Conservation (phyloP, 2,797 vertebrate genomes). For the Trachurus trachurus region DNA sequence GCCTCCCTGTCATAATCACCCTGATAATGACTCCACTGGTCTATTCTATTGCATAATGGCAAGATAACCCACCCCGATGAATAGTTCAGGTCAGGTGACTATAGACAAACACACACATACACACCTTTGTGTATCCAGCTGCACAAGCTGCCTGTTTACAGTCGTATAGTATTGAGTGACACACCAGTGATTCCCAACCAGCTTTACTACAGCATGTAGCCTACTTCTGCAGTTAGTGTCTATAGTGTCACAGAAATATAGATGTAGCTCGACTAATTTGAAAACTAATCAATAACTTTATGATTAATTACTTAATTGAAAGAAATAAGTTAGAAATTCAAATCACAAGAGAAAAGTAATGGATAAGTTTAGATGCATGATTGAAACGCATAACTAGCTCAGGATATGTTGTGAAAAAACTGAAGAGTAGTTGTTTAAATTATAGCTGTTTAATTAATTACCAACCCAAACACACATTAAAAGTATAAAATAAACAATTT, state of each 20-base stretch:
- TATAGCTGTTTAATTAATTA: too few relatives aligned
- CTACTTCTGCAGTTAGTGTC: too few relatives aligned
- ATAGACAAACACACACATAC: not conserved
- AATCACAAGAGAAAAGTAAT: too few relatives aligned
- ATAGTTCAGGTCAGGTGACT: constrained; percentile 5
- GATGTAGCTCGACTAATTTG: too few relatives aligned
- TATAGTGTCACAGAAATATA: too few relatives aligned
- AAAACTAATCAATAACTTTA: too few relatives aligned
- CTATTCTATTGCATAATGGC: constrained; percentile 16
- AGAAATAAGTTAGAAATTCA: too few relatives aligned
- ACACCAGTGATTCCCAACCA: not conserved
- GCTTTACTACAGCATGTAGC: too few relatives aligned
- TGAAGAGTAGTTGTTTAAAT: too few relatives aligned
- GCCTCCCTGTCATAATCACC: constrained; percentile 35
- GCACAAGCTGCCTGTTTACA: not conserved
- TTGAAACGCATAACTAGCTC: not conserved
- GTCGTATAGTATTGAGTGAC: not conserved
- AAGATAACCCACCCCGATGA: constrained; percentile 23
- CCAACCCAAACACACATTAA: too few relatives aligned
- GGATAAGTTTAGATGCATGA: not conserved
- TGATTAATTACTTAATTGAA: too few relatives aligned
- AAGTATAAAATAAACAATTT: too few relatives aligned
- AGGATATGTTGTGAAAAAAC: not conserved
- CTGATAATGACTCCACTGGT: constrained; percentile 34
- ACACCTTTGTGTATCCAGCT: constrained; percentile 11